Evolutionary conservation across 2,113 vertebrate species (phyloP).

Genomic region (Onychorhynchus coronatus): DNA sequence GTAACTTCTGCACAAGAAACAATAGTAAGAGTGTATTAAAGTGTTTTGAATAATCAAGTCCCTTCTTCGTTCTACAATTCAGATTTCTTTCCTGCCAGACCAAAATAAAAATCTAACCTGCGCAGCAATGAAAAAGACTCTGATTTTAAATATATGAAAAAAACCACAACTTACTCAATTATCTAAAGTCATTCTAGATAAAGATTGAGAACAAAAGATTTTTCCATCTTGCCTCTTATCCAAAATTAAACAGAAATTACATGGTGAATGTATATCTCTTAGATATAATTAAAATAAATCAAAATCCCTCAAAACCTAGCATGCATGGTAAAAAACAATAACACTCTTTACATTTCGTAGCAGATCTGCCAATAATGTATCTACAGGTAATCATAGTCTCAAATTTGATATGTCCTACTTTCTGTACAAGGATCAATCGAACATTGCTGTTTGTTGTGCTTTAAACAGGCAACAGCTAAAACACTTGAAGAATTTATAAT

Average conservation of each 20-base stretch:
- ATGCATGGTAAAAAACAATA: background rate
- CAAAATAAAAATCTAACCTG: background rate
- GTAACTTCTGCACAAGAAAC: background rate
- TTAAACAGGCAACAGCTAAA: background rate
- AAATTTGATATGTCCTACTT: background rate
- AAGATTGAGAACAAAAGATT: background rate
- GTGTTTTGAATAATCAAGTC: background rate
- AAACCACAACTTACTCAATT: background rate
- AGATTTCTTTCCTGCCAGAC: background rate
- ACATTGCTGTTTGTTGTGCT: background rate
- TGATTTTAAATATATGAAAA: background rate
- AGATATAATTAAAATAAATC: background rate
- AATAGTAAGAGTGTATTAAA: background rate
- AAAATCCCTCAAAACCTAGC: fast-evolving
- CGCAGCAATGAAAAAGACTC: background rate
- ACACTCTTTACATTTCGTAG: background rate
- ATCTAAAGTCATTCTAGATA: background rate
- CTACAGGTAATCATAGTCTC: background rate
- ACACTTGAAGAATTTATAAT: background rate
- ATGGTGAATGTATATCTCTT: background rate
- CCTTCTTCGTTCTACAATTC: background rate
- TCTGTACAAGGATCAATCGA: background rate
- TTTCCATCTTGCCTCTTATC: background rate
- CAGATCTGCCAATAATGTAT: background rate
- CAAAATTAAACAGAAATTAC: background rate